phyloP scores from a whole-genome alignment of 2,888 invertebrate genomes.

The Thalpophila matura region DNA sequence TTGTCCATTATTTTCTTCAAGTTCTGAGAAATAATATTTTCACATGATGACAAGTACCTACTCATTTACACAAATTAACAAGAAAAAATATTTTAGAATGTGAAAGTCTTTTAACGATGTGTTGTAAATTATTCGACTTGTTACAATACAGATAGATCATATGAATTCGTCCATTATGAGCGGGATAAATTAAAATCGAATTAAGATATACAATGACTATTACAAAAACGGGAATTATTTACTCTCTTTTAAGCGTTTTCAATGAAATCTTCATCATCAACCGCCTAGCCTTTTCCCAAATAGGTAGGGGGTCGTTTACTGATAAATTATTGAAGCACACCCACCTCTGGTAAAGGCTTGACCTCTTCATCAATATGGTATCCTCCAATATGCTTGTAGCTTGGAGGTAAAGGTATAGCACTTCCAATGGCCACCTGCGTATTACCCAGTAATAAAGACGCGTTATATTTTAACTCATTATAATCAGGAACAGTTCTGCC shows the following conservation, averaged over 20 bases:
- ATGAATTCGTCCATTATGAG: neutral
- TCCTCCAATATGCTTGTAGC: conserved; percentile 63
- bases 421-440: conserved; percentile 49
- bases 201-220: neutral
- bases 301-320: too few species aligned
- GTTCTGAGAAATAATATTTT: conserved; percentile 67
- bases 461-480: conserved; percentile 53
- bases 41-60: too few species aligned
- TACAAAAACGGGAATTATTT: too few species aligned
- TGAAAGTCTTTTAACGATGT: too few species aligned
- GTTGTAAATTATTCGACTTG: too few species aligned
- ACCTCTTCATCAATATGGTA: conserved; percentile 65
- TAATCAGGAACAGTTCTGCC: conserved; percentile 56
- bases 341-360: conserved; percentile 66
- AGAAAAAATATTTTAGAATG: too few species aligned
- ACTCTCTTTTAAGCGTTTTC: too few species aligned
- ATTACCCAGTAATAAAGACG: conserved; percentile 59
- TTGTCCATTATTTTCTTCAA: conserved; percentile 77
- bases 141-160: too few species aligned
- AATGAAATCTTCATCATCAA: too few species aligned
- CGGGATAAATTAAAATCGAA: neutral
- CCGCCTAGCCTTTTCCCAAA: too few species aligned
- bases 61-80: too few species aligned
- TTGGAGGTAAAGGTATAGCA: conserved; percentile 56
- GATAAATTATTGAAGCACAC: neutral